phyloP scores from a whole-genome alignment of 2,888 invertebrate species.

The Electrophaes corylata region DNA sequence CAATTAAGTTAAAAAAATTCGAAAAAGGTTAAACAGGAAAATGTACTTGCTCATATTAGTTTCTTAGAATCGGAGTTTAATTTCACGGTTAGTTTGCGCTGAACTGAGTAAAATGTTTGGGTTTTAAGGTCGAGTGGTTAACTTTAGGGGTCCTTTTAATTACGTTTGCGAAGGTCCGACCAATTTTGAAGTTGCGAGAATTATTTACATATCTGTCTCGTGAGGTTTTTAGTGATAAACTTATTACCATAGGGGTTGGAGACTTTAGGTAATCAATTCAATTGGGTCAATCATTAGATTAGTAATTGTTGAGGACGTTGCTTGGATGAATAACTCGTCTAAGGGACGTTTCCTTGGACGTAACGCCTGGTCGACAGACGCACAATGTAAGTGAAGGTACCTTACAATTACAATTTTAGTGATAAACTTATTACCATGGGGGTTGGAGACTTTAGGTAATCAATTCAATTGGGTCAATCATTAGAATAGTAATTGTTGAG shows the following conservation, averaged over 20 bases:
- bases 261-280: neutral
- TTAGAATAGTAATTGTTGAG: neutral
- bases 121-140: constrained; percentile 42
- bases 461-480: neutral
- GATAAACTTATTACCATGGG: constrained; percentile 19
- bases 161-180: constrained; percentile 28
- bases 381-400: too few species aligned
- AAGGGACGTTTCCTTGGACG: too few species aligned
- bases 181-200: constrained; percentile 23
- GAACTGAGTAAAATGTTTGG: constrained; percentile 43
- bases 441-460: neutral
- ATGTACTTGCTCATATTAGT: constrained; percentile 54
- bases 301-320: neutral
- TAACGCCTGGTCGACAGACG: too few species aligned
- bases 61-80: constrained; percentile 63
- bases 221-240: constrained; percentile 22
- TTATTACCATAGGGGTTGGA: constrained; percentile 12
- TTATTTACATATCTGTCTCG: constrained; percentile 30
- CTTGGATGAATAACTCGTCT: too few species aligned
- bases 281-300: neutral
- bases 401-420: too few species aligned
- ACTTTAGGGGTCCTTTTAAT: constrained; percentile 32
- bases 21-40: constrained; percentile 43
- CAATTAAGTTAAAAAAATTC: constrained; percentile 16
- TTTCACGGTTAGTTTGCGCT: constrained; percentile 71